These are phyloP conservation scores for Fratercula arctica DNA, from an alignment of 2,797 vertebrate species.

Conservation along the genomic window DNA sequence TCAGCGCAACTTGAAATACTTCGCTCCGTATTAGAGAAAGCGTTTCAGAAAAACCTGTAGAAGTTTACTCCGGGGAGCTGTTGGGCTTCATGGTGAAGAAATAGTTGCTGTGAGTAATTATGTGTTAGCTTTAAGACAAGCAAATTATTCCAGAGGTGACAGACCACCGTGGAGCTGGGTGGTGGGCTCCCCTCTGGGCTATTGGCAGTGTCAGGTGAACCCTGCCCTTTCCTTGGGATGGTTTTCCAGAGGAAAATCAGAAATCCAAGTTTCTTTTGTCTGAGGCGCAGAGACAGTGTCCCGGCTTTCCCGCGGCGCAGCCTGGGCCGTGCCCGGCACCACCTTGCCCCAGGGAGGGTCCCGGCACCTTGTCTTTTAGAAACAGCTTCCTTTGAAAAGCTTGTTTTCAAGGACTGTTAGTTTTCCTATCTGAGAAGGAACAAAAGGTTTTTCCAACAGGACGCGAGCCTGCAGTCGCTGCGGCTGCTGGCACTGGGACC, in stretches of 20 bases:
- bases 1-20: not conserved
- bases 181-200: not conserved
- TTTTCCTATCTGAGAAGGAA: not conserved
- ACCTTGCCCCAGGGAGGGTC: not conserved
- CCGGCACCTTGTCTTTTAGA: not conserved
- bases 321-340: fast-evolving
- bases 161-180: fast-evolving
- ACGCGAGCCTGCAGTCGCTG: not conserved
- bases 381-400: not conserved
- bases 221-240: not conserved
- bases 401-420: not conserved
- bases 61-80: not conserved
- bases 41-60: not conserved
- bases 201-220: not conserved
- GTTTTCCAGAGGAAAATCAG: not conserved
- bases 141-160: not conserved
- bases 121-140: not conserved
- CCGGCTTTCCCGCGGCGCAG: not conserved
- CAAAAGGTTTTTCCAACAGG: not conserved
- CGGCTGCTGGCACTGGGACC: fast-evolving
- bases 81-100: not conserved
- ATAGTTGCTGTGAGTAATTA: not conserved
- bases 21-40: not conserved
- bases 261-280: not conserved
- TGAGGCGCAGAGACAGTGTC: not conserved